phyloP scores from a whole-genome alignment of 2,113 vertebrate genomes.

The Oryzias celebensis region DNA sequence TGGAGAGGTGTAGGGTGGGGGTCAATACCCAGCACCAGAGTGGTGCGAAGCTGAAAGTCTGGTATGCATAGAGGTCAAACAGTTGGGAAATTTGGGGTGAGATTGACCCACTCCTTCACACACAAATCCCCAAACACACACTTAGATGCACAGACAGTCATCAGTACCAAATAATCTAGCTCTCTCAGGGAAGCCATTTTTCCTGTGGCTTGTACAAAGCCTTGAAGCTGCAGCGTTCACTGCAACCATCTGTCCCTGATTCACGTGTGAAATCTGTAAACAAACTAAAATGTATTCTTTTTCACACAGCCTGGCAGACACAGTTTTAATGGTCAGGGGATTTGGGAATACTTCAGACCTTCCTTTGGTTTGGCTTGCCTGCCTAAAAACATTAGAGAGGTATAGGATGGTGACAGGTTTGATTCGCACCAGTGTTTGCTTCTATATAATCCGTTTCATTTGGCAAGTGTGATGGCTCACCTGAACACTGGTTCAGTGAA shows the following conservation, averaged over 20 bases:
- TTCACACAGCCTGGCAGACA: too few relatives aligned
- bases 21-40: conserved; percentile 84
- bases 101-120: conserved; percentile 33
- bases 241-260: conserved; percentile 61
- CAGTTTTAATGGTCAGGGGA: too few relatives aligned
- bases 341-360: too few relatives aligned
- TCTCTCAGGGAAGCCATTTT: conserved; percentile 47
- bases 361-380: too few relatives aligned
- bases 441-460: too few relatives aligned
- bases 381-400: too few relatives aligned
- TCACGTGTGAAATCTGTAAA: conserved; percentile 4
- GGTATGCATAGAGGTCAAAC: conserved; percentile 64
- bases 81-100: conserved; percentile 67
- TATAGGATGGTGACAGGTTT: too few relatives aligned
- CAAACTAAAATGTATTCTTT: too few relatives aligned
- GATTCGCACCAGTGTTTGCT: too few relatives aligned
- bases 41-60: conserved; percentile 48
- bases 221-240: conserved; percentile 46
- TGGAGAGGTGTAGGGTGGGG: conserved; percentile 46
- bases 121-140: conserved; percentile 37
- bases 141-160: conserved; percentile 29
- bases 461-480: too few relatives aligned
- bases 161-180: conserved; percentile 32
- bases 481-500: too few relatives aligned
- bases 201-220: conserved; percentile 53